A percentile compares a stretch with the other conserved stretches of the same genome.
These are phyloP conservation scores for Parauchenoglanis ngamensis DNA, from an alignment of 2,797 vertebrate genomes.

Conservation along the genomic window DNA sequence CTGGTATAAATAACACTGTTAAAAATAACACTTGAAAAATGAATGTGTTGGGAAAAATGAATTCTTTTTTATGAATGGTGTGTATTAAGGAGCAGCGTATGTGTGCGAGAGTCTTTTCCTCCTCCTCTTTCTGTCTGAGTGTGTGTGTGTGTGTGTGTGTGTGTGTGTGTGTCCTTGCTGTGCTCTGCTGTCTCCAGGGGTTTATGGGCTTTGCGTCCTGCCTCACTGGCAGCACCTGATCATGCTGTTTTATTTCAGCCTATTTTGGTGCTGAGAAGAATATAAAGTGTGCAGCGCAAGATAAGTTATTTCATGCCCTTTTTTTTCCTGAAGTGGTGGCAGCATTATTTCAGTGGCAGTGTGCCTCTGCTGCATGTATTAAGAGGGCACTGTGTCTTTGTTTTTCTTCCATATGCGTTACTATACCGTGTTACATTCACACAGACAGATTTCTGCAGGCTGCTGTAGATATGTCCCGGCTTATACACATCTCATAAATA, in stretches of 20 bases:
- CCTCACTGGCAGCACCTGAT: conserved; percentile 37
- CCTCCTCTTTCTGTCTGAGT: background rate
- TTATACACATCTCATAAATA: conserved; percentile 24
- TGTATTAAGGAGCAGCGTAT: background rate
- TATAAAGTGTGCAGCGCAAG: conserved; percentile 31
- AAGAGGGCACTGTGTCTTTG: background rate
- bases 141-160: conserved; percentile 11
- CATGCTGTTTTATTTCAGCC: conserved; percentile 38
- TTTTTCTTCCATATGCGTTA: background rate
- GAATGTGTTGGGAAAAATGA: background rate
- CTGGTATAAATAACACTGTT: background rate
- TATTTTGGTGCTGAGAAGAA: conserved; percentile 35
- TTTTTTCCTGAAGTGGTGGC: conserved; percentile 3
- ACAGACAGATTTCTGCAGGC: background rate
- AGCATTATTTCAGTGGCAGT: conserved; percentile 12
- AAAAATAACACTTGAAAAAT: background rate
- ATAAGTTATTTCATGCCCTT: conserved; percentile 26
- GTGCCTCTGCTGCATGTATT: background rate
- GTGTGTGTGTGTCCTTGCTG: conserved; percentile 4
- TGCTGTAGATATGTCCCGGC: background rate
- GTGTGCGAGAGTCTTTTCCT: background rate
- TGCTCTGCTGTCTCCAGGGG: conserved; percentile 28
- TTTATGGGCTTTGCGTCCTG: conserved; percentile 21
- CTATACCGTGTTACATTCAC: conserved; percentile 7
- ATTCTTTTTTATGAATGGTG: conserved; percentile 29